Conservation (phyloP, 2,888 invertebrate genomes). For the Andrena camellia region DNA sequence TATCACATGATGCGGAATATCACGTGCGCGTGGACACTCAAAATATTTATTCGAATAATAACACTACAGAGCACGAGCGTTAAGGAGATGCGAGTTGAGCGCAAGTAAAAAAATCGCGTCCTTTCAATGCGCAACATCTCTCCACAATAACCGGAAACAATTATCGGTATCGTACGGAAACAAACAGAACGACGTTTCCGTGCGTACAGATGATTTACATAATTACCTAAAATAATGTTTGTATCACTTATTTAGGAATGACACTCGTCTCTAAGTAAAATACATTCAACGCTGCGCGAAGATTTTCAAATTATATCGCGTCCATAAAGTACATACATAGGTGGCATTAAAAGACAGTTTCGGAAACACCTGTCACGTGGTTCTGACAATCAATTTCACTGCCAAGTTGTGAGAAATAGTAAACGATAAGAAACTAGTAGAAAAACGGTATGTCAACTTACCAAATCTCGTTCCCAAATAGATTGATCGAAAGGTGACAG, state of each 20-base stretch:
- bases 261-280: not conserved
- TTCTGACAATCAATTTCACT: not conserved
- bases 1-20: too few relatives aligned
- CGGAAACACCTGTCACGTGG: not conserved
- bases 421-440: not conserved
- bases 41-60: not conserved
- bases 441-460: constrained; percentile 49
- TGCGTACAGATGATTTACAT: not conserved
- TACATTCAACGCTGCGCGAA: not conserved
- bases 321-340: not conserved
- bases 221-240: constrained; percentile 6
- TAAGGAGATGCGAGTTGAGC: not conserved
- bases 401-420: not conserved
- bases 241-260: not conserved
- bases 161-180: constrained; percentile 27
- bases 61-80: not conserved
- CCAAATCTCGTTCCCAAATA: constrained; percentile 42
- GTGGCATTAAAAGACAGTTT: not conserved
- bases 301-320: not conserved
- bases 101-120: constrained; percentile 34
- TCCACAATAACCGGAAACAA: constrained; percentile 55
- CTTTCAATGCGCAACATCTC: constrained; percentile 27
- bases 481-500: constrained; percentile 25
- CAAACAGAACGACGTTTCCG: constrained; percentile 36
- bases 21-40: too few relatives aligned